Evolutionary conservation across 2,113 vertebrate species (phyloP).

Genomic region (Cepphus grylle): DNA sequence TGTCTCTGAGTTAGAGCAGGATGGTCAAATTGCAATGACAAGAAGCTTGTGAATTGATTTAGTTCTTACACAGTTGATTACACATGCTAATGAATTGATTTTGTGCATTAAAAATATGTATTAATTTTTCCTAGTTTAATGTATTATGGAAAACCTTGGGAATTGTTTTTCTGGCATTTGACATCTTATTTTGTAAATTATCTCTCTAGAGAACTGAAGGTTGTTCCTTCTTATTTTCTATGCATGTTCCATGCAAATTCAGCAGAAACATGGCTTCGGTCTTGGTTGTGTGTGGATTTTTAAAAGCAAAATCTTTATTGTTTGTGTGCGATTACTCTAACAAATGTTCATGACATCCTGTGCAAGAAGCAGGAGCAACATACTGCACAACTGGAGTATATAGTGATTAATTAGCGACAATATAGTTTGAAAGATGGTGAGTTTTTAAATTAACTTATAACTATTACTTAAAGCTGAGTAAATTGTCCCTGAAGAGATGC

Average conservation of each 20-base stretch:
- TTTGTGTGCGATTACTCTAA: background rate
- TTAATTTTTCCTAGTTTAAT: background rate
- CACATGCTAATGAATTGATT: conserved; percentile 23
- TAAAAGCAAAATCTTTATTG: background rate
- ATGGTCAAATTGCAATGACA: background rate
- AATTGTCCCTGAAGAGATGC: background rate
- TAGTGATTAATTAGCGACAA: background rate
- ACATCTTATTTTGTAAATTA: conserved; percentile 31
- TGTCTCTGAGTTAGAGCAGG: background rate
- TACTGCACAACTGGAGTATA: background rate
- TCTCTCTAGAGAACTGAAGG: background rate
- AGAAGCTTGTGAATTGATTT: conserved; percentile 29
- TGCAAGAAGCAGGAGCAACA: background rate
- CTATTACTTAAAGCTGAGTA: background rate
- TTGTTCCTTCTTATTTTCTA: background rate
- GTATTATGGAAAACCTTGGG: background rate
- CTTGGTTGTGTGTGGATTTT: background rate
- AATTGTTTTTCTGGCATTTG: conserved; percentile 14
- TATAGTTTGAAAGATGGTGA: background rate
- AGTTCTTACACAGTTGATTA: conserved; percentile 29
- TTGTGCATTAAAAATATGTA: conserved; percentile 19
- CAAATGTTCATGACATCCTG: background rate
- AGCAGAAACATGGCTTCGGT: background rate
- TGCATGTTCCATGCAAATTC: background rate
- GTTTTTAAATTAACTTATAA: background rate